Evolutionary conservation across 2,797 vertebrate species (phyloP).

Genomic region (Podarcis siculus): DNA sequence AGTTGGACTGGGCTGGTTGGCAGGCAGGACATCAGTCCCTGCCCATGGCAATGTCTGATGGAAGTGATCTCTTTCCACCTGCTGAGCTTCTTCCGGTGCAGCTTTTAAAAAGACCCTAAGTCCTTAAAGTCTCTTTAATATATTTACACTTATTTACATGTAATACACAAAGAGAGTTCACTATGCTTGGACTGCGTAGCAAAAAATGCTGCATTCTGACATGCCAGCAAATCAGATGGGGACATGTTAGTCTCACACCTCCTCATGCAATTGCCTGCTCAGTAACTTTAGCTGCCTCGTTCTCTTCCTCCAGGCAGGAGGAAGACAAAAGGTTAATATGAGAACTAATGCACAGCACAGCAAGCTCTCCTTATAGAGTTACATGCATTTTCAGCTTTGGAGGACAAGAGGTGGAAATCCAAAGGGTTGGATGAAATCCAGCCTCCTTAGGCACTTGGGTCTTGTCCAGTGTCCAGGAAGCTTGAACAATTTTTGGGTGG

Average conservation of each 20-base stretch:
- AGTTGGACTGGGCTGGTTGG: background rate
- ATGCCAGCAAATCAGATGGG: background rate
- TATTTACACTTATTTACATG: background rate
- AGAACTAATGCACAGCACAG: background rate
- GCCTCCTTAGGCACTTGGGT: conserved; percentile 16
- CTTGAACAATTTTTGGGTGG: background rate
- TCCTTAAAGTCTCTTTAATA: background rate
- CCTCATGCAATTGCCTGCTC: background rate
- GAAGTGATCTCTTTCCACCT: background rate
- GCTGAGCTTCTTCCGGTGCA: background rate
- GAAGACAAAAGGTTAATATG: background rate
- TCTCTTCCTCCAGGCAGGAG: background rate
- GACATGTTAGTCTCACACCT: background rate
- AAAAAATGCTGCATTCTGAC: too few relatives aligned
- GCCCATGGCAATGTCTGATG: background rate
- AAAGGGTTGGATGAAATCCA: conserved; percentile 37
- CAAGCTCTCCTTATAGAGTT: background rate
- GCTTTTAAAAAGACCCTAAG: background rate
- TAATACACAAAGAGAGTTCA: background rate
- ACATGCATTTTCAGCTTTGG: background rate
- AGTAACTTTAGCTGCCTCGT: background rate
- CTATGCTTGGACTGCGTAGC: background rate
- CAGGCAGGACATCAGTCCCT: background rate
- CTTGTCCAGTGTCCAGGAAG: background rate
- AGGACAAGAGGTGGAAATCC: background rate